Evolutionary conservation across 2,888 invertebrate genomes (phyloP).

Genomic region (Callinectes sapidus): DNA sequence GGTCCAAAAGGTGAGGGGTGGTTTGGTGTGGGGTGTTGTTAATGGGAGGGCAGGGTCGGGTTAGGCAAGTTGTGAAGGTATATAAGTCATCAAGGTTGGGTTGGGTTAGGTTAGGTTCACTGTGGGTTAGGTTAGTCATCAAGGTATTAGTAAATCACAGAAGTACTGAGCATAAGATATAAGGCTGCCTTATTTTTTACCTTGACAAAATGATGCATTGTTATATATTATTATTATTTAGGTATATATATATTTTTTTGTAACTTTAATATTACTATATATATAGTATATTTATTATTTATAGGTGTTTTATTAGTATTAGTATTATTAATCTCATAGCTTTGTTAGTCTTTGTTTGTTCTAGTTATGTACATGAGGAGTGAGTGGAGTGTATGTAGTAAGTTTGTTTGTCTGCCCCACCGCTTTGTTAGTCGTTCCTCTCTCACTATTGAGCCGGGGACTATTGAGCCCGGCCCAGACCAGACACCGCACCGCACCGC

Average conservation of each 20-base stretch:
- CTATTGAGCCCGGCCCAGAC: neutral
- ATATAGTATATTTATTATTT: conserved; percentile 30
- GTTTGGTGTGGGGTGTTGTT: too few relatives aligned
- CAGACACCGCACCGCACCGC: neutral
- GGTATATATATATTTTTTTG: conserved; percentile 18
- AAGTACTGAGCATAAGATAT: conserved; percentile 64
- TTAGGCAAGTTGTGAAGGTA: neutral
- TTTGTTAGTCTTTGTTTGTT: neutral
- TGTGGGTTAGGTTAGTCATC: conserved; percentile 41
- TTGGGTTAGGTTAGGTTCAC: neutral
- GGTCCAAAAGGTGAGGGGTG: too few relatives aligned
- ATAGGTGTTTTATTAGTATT: neutral
- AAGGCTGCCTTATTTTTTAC: conserved; percentile 61
- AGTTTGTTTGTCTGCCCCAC: neutral
- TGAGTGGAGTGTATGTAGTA: neutral
- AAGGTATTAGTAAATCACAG: conserved; percentile 63
- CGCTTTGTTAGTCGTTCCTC: neutral
- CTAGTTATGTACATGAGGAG: neutral
- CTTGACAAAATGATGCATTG: conserved; percentile 28
- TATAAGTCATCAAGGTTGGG: neutral
- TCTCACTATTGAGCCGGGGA: neutral
- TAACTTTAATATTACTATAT: conserved; percentile 7
- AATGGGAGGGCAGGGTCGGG: too few relatives aligned
- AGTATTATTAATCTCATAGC: conserved; percentile 8
- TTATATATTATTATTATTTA: conserved; percentile 30